A percentile compares a stretch with the other conserved stretches of the same genome.
These are phyloP conservation scores for Zele albiditarsus DNA, from an alignment of 2,888 invertebrate genomes.

Conservation along the genomic window DNA sequence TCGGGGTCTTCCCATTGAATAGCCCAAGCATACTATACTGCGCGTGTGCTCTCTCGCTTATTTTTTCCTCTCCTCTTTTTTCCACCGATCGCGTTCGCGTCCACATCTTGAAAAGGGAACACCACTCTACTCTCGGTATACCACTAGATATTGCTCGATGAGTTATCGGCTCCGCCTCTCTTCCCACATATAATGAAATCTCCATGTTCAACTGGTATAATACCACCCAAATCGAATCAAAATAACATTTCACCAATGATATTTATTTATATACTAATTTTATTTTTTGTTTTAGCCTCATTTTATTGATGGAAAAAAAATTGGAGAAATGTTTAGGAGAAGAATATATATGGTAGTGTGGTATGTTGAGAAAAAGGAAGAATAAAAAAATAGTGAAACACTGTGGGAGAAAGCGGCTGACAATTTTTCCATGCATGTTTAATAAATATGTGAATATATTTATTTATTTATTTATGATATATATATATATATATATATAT, in stretches of 20 bases:
- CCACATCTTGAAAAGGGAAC: conserved; percentile 37
- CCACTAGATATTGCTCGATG: conserved; percentile 37
- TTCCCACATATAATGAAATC: conserved; percentile 45
- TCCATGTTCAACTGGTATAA: conserved; percentile 28
- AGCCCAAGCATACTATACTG: conserved; percentile 15
- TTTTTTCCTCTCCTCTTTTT: conserved; percentile 19
- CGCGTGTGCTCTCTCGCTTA: conserved; percentile 29
- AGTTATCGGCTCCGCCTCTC: conserved; percentile 46
- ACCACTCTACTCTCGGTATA: conserved; percentile 24
- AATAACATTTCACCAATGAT: conserved; percentile 26
- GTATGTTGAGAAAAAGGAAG: no score
- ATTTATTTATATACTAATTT: conserved; percentile 30
- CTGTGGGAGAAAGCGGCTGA: background rate
- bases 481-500: background rate
- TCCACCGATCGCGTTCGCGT: conserved; percentile 27
- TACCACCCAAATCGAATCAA: conserved; percentile 22
- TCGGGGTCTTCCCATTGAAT: conserved; percentile 55
- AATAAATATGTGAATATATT: background rate
- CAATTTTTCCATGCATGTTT: background rate
- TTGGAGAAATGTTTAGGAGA: background rate
- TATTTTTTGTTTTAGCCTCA: conserved; percentile 1
- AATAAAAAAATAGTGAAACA: background rate
- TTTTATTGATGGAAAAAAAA: background rate
- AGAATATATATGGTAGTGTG: background rate
- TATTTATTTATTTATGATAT: background rate